Base-by-base conservation (phyloP, 2,797 vertebrate genomes). In the Thripadectes ignobilis region DNA sequence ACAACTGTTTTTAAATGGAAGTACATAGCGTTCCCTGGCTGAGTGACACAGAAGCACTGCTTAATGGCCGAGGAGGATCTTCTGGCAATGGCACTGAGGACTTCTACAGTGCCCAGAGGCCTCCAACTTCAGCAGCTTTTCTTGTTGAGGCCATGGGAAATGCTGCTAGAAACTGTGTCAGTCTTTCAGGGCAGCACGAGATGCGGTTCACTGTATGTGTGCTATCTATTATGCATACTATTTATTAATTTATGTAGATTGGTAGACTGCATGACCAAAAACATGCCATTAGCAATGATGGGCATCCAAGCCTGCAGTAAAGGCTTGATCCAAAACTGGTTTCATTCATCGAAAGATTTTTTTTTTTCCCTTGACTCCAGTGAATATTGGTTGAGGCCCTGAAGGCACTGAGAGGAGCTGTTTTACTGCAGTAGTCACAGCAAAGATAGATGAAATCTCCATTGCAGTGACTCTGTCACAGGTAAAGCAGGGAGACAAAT, bases 211-310 rank as follows among this genome's bases (percentile, higher is more conserved):
- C 76, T 78, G 65, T 78, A 82, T 3, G 3, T 38, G 43, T 76
- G 74, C 66, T 88, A 88, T 88, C 81, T 92, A 88, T 85, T 93
- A 91, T 81, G 88, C 39, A 59, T 59, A 75, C 75, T 69, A 88
- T 86, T 96, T 93, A 96, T 92, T 96, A 89, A 94, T 94, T 92
- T 93, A 94, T 93, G 95, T 45, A 88, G 85, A 96, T 95, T 59
- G 93, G 73, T 73, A 94, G 85, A 61, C 85, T 91, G 66, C 88
- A 65, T 52, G 43, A 93, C 89, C 94, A 89, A 93, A 93, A 93
- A 23, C 79, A 94, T 20, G 59, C 66, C 67, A 95, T 69, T 76
- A 97, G 82, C 87, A 86, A 84, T 0, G 34, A 92, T 36, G 76
- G 80, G 85, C 68, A 92, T 83, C 73, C 72, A 89, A 88, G 69